These are phyloP conservation scores for Phaenicophaeus curvirostris DNA, from an alignment of 2,797 vertebrate species.

Conservation along the genomic window DNA sequence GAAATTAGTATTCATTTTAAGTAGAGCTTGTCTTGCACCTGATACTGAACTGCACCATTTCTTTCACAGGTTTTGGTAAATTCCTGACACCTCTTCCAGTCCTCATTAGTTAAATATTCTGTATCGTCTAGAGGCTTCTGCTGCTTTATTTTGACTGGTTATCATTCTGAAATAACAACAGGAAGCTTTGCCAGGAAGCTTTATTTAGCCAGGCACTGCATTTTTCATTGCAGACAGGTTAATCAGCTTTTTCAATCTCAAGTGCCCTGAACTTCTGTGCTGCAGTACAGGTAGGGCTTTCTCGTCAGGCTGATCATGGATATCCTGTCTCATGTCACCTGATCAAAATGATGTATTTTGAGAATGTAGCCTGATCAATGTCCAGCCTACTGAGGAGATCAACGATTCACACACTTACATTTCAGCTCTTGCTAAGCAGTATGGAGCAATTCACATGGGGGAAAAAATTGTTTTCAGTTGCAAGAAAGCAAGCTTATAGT, in stretches of 20 bases:
- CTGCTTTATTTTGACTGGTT: neutral
- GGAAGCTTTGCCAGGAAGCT: neutral
- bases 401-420: neutral
- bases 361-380: fast-evolving
- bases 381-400: neutral
- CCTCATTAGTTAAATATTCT: neutral
- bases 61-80: neutral
- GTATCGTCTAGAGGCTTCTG: neutral
- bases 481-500: neutral
- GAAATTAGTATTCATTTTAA: neutral
- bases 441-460: neutral
- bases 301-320: neutral
- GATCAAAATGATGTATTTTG: neutral
- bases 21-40: neutral
- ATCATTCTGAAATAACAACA: neutral
- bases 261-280: neutral
- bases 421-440: neutral
- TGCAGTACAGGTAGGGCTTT: neutral
- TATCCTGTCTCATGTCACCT: neutral
- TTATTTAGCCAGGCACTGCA: neutral
- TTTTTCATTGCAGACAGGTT: neutral
- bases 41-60: neutral
- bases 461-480: neutral
- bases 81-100: neutral
- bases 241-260: neutral